Evolutionary conservation across 1,140 invertebrate genomes (phyloP).

Genomic region (Pteromalus puparum): DNA sequence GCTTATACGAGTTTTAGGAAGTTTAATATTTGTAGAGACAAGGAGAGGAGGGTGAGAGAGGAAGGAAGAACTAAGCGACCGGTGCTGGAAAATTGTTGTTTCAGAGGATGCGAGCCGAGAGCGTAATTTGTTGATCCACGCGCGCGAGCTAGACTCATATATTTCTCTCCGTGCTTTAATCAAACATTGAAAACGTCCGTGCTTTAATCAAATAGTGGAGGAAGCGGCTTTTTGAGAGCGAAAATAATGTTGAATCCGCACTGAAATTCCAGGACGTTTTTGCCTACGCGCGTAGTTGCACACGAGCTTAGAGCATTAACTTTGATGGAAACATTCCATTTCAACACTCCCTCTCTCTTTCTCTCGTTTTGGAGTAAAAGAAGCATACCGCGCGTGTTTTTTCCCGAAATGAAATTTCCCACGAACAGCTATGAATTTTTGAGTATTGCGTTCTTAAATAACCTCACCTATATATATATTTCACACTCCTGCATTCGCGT

Average conservation of each 20-base stretch:
- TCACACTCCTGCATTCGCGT: too few relatives aligned
- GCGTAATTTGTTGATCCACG: background rate
- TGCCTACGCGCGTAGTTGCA: background rate
- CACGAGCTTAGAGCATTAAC: background rate
- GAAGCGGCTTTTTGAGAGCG: background rate
- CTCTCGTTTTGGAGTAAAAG: background rate
- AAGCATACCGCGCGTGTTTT: background rate
- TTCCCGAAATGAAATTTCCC: background rate
- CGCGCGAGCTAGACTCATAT: background rate
- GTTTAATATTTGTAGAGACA: background rate
- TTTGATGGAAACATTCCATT: background rate
- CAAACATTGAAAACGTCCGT: background rate
- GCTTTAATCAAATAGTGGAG: background rate
- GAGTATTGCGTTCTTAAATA: background rate
- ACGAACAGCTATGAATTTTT: background rate
- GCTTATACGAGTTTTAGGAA: constrained; percentile 1
- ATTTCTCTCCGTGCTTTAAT: background rate
- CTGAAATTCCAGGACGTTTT: background rate
- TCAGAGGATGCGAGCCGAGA: background rate
- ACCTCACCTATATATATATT: background rate
- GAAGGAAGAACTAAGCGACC: background rate
- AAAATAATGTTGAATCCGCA: background rate
- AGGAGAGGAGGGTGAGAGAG: background rate
- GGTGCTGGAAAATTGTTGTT: background rate
- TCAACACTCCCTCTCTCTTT: background rate